A percentile compares a stretch with the other conserved stretches of the same genome.
These are phyloP conservation scores for Cephus pygmeus DNA, from an alignment of 2,888 invertebrate species.

Conservation along the genomic window DNA sequence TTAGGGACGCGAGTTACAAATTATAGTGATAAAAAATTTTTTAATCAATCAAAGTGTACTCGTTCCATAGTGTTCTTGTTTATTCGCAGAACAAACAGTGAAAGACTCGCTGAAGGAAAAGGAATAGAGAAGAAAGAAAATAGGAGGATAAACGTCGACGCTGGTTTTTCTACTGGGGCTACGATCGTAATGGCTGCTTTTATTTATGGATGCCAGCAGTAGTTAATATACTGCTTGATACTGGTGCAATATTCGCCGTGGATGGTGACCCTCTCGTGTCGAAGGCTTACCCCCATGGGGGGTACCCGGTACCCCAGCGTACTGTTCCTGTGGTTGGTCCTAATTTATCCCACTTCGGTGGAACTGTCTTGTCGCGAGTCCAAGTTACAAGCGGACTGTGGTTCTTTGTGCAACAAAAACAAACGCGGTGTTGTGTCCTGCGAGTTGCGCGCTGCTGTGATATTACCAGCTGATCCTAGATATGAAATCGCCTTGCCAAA, in stretches of 20 bases:
- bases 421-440: conserved; percentile 65
- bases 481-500: conserved; percentile 74
- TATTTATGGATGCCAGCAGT: background rate
- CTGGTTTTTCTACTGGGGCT: background rate
- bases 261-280: background rate
- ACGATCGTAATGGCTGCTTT: background rate
- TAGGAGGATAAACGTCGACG: background rate
- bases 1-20: too few species aligned
- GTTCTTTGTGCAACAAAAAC: conserved; percentile 66
- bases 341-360: conserved; percentile 5
- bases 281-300: conserved; percentile 15
- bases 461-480: conserved; percentile 73
- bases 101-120: background rate
- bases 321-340: conserved; percentile 13
- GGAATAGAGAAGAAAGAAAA: background rate
- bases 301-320: conserved; percentile 1
- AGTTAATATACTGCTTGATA: background rate
- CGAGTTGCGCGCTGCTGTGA: conserved; percentile 73
- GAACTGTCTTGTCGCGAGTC: conserved; percentile 49
- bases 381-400: conserved; percentile 62
- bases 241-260: background rate
- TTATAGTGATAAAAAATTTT: too few species aligned
- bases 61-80: background rate
- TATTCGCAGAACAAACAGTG: background rate
- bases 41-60: background rate